Evolutionary conservation across 2,888 invertebrate species (phyloP).

Genomic region (Drosophila ochracea): DNA sequence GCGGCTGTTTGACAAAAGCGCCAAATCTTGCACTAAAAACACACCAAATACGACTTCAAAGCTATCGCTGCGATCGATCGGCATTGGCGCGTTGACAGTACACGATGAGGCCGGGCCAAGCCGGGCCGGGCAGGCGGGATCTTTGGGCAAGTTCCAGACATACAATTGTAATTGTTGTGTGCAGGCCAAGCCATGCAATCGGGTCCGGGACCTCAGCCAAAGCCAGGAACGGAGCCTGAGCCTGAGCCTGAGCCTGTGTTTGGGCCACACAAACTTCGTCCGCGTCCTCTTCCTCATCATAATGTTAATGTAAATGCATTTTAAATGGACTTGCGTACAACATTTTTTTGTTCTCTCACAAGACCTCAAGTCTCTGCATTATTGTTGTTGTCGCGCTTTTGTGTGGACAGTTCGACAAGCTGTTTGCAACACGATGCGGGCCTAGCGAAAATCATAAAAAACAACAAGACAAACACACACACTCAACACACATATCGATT

Average conservation of each 20-base stretch:
- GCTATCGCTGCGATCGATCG: conserved; percentile 83
- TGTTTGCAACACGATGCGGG: conserved; percentile 83
- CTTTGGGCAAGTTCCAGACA: conserved; percentile 32
- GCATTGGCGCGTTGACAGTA: conserved; percentile 69
- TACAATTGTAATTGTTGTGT: conserved; percentile 61
- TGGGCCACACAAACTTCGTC: conserved; percentile 56
- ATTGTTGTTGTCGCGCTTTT: conserved; percentile 68
- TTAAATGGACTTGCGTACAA: conserved; percentile 83
- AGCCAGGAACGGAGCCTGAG: conserved; percentile 2
- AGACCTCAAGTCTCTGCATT: conserved; percentile 36
- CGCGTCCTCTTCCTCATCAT: conserved; percentile 76
- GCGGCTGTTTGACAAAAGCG: conserved; percentile 81
- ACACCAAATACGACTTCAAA: conserved; percentile 84
- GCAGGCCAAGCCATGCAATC: conserved; percentile 27
- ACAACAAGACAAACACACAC: conserved; percentile 24
- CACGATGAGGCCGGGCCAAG: neutral
- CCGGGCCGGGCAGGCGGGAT: neutral
- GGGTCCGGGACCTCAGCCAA: conserved; percentile 8
- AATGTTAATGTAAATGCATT: conserved; percentile 85
- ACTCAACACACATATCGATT: conserved; percentile 5
- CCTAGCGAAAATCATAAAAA: conserved; percentile 71
- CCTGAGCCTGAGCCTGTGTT: conserved; percentile 11
- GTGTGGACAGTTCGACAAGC: conserved; percentile 81
- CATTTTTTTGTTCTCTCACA: conserved; percentile 63
- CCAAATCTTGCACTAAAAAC: conserved; percentile 84